Percentiles rank a stretch among this genome's conserved stretches.
phyloP scores from a whole-genome alignment of 2,113 vertebrate genomes.

The Xiphias gladius region DNA sequence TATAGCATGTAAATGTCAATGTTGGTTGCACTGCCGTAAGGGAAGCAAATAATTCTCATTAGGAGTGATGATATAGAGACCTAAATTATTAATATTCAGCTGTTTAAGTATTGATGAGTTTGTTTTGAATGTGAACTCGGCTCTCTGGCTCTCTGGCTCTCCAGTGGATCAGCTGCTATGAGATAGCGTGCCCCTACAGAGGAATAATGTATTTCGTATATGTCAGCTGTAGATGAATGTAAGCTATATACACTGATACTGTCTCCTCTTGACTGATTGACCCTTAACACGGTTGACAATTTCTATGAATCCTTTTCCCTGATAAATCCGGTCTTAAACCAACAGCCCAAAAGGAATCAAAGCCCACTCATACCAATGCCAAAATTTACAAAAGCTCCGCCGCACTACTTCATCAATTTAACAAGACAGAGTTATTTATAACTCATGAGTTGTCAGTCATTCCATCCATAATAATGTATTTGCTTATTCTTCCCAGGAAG shows the following conservation, averaged over 20 bases:
- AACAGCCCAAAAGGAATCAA: not conserved
- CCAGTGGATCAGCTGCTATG: not conserved
- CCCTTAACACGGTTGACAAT: too few species aligned
- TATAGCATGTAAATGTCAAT: not conserved
- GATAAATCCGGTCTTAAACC: not conserved
- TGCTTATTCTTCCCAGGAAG: conserved; percentile 13
- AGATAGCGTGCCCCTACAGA: conserved; percentile 6
- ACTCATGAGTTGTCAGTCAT: not conserved
- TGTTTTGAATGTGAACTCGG: conserved; percentile 15
- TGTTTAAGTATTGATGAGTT: conserved; percentile 53
- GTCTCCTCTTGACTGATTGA: not conserved
- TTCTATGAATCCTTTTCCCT: too few species aligned
- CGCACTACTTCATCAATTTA: not conserved
- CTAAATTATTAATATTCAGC: conserved; percentile 43
- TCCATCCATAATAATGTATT: not conserved
- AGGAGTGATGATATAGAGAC: conserved; percentile 22
- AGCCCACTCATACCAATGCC: not conserved
- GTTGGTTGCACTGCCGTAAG: conserved; percentile 3
- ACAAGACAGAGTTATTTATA: not conserved
- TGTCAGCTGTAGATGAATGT: not conserved
- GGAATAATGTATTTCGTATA: not conserved
- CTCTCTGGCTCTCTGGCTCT: conserved; percentile 15
- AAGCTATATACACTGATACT: not conserved
- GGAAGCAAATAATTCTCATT: conserved; percentile 22
- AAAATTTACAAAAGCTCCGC: not conserved